Conservation (phyloP, 2,113 vertebrate genomes). For the Tenrec ecaudatus region DNA sequence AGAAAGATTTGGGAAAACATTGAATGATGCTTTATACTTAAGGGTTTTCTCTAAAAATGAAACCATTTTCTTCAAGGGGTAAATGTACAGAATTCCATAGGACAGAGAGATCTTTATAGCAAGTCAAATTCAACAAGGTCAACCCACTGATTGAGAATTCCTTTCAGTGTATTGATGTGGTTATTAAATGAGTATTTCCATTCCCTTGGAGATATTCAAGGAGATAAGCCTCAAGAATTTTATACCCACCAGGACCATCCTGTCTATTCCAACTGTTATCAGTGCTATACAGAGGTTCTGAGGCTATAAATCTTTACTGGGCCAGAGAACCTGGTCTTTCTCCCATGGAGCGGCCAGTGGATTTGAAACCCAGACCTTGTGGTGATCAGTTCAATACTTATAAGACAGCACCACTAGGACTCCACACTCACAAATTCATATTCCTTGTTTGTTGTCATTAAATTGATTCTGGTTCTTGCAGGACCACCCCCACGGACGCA, state of each 20-base stretch:
- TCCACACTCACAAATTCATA: too few relatives aligned
- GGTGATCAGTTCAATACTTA: too few relatives aligned
- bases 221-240: neutral
- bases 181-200: neutral
- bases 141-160: neutral
- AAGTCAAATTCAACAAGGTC: neutral
- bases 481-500: too few relatives aligned
- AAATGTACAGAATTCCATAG: neutral
- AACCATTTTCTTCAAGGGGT: neutral
- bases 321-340: too few relatives aligned
- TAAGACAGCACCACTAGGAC: too few relatives aligned
- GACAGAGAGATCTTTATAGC: neutral
- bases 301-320: too few relatives aligned
- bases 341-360: too few relatives aligned
- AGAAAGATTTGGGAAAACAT: conserved; percentile 16
- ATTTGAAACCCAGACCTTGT: too few relatives aligned
- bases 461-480: neutral
- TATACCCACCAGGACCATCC: neutral
- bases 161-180: neutral
- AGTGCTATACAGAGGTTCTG: too few relatives aligned
- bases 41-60: conserved; percentile 22
- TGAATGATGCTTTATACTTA: neutral
- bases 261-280: too few relatives aligned
- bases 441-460: neutral
- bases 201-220: neutral